Conservation (phyloP, 2,113 vertebrate species). For the Brachypodius melanocephalos region DNA sequence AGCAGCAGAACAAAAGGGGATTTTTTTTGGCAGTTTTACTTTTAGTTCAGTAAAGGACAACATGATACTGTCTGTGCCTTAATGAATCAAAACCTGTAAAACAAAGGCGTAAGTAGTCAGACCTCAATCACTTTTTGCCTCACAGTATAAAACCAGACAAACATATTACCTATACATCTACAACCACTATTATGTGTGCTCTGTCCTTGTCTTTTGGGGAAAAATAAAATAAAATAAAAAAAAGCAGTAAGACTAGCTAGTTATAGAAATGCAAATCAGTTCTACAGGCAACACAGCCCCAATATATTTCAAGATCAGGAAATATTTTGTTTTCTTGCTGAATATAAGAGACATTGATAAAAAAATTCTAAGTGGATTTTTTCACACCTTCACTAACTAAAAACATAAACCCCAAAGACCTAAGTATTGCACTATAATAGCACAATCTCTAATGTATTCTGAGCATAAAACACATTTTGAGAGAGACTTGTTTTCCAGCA, state of each 20-base stretch:
- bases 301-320: not conserved
- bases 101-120: not conserved
- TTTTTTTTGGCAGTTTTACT: slow-evolving; percentile 49
- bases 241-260: not conserved
- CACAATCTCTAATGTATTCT: not conserved
- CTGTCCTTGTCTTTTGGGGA: not conserved
- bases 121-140: not conserved
- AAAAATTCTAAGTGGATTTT: not conserved
- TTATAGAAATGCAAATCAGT: not conserved
- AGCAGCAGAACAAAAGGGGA: slow-evolving; percentile 62
- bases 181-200: not conserved
- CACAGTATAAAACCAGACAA: not conserved
- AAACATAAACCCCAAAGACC: not conserved
- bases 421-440: not conserved
- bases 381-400: not conserved
- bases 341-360: not conserved
- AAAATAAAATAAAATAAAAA: not conserved
- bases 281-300: not conserved
- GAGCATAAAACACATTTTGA: not conserved
- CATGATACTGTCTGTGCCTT: slow-evolving; percentile 34
- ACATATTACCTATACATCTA: not conserved
- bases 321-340: not conserved
- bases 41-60: slow-evolving; percentile 61
- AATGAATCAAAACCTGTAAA: slow-evolving; percentile 43
- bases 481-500: not conserved